Conservation (phyloP, 2,888 invertebrate species). For the Eulithis testata region DNA sequence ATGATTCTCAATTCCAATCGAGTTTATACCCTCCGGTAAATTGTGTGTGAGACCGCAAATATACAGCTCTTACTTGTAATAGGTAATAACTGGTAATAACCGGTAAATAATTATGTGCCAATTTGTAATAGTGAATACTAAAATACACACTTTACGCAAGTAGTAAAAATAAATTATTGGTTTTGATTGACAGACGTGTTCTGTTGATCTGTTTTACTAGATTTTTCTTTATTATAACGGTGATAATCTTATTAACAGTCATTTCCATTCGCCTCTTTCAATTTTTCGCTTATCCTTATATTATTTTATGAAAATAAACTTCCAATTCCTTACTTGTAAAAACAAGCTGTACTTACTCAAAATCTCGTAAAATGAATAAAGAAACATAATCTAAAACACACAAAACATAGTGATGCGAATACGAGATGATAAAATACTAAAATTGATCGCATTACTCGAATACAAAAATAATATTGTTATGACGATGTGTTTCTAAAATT, state of each 20-base stretch:
- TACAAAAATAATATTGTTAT: conserved; percentile 32
- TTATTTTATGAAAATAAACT: conserved; percentile 7
- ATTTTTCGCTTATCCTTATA: not conserved
- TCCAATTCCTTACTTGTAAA: conserved; percentile 21
- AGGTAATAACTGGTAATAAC: conserved; percentile 40
- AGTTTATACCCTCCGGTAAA: conserved; percentile 70
- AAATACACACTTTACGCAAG: conserved; percentile 21
- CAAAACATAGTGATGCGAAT: conserved; percentile 12
- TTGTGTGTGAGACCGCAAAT: conserved; percentile 73
- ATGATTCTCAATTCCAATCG: conserved; percentile 57
- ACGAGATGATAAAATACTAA: conserved; percentile 41
- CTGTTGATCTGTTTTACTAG: conserved; percentile 2
- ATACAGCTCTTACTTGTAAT: conserved; percentile 42
- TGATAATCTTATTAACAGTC: no score
- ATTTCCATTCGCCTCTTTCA: no score
- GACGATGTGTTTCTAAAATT: not conserved
- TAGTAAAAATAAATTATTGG: conserved; percentile 25
- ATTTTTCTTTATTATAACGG: no score
- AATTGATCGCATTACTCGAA: conserved; percentile 39
- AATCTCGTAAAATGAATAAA: conserved; percentile 15
- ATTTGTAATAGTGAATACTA: conserved; percentile 28
- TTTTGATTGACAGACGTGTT: conserved; percentile 12
- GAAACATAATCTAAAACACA: conserved; percentile 11
- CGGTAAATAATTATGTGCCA: conserved; percentile 35
- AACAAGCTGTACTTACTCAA: conserved; percentile 33